Percentiles rank a stretch among this genome's conserved stretches.
Evolutionary conservation across 37 sponge, comb jelly and placozoan species (phyloP).

Genomic region (Crambe crambe): DNA sequence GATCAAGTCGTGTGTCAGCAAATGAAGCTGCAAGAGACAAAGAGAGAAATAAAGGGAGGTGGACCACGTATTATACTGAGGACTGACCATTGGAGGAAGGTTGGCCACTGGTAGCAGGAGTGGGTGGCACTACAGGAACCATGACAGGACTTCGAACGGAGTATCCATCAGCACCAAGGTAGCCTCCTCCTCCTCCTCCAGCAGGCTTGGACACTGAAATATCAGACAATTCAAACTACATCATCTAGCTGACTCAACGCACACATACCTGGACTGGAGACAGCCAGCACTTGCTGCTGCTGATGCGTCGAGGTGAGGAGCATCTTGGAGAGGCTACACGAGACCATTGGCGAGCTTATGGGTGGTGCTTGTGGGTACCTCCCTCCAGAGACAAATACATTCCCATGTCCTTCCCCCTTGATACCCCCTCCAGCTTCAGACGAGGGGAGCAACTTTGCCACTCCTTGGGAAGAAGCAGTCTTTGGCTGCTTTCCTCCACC

Average conservation of each 20-base stretch:
- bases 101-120: slow-evolving; percentile 31
- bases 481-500: background rate
- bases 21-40: background rate
- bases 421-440: no score
- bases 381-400: background rate
- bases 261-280: slow-evolving; percentile 2
- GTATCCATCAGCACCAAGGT: slow-evolving; percentile 9
- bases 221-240: background rate
- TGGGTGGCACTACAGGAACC: background rate
- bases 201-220: background rate
- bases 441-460: background rate
- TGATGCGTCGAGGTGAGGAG: slow-evolving; percentile 3
- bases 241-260: background rate
- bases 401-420: background rate
- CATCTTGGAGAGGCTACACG: slow-evolving; percentile 30
- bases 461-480: background rate
- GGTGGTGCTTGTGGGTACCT: background rate
- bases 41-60: background rate
- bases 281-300: background rate
- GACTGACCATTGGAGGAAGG: slow-evolving; percentile 25
- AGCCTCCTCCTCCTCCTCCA: background rate
- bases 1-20: slow-evolving; percentile 30
- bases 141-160: background rate
- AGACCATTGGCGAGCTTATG: background rate
- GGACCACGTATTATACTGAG: background rate